A percentile compares a stretch with the other conserved stretches of the same genome.
Conservation (phyloP, 2,113 vertebrate genomes). For the Lipophrys pholis region DNA sequence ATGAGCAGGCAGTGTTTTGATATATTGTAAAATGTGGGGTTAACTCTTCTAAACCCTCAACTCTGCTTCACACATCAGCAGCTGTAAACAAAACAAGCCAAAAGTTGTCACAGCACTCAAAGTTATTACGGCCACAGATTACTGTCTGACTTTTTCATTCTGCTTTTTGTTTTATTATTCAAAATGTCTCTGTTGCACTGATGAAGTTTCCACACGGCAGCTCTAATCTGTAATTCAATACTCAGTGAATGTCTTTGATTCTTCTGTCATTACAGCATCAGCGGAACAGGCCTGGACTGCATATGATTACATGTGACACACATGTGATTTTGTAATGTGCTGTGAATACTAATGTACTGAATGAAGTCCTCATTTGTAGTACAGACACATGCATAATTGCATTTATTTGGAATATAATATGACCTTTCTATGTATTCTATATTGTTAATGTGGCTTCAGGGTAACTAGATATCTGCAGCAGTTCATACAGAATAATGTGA, state of each 20-base stretch:
- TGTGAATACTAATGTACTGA: neutral
- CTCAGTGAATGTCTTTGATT: neutral
- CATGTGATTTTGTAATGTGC: neutral
- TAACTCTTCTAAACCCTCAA: neutral
- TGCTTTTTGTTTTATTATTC: neutral
- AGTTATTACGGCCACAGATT: neutral
- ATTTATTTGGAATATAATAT: slow-evolving; percentile 3
- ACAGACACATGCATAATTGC: too few relatives aligned
- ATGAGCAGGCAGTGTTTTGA: neutral
- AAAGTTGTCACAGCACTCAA: neutral
- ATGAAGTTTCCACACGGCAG: neutral
- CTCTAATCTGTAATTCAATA: neutral
- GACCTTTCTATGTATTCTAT: neutral
- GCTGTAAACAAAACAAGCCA: neutral
- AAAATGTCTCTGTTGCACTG: neutral
- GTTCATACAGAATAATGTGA: neutral
- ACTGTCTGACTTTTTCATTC: neutral
- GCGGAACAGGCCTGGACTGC: neutral
- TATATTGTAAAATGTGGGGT: slow-evolving; percentile 1
- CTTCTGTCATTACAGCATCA: neutral
- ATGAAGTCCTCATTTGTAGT: neutral
- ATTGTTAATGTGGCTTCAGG: neutral
- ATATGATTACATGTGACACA: neutral
- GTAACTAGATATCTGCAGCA: neutral
- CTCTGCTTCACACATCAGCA: neutral